Evolutionary conservation across 2,113 vertebrate genomes (phyloP).

Genomic region (Canis aureus): DNA sequence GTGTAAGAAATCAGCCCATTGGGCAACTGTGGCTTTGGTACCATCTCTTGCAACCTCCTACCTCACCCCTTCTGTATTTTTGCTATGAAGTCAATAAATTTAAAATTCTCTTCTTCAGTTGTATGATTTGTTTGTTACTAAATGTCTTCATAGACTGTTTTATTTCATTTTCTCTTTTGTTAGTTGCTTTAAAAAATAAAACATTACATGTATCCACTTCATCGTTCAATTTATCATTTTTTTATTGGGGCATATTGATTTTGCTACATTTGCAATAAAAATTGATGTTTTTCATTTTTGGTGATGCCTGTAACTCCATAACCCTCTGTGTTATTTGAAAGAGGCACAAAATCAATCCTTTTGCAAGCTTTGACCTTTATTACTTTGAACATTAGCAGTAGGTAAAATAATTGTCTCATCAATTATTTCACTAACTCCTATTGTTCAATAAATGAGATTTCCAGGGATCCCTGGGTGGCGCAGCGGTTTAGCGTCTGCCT

Average conservation of each 20-base stretch:
- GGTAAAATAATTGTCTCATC: conserved; percentile 15
- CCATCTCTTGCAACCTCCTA: neutral
- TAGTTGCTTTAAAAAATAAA: neutral
- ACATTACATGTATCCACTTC: neutral
- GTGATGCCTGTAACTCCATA: neutral
- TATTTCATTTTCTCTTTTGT: neutral
- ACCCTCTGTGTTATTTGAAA: neutral
- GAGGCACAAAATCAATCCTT: neutral
- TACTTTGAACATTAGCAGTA: conserved; percentile 15
- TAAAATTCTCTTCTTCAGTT: neutral
- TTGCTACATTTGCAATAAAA: neutral
- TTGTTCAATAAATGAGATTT: conserved; percentile 21
- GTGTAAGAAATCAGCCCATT: neutral
- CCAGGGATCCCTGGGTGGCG: too few species aligned
- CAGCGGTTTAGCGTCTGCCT: too few species aligned
- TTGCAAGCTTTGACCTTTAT: conserved; percentile 40
- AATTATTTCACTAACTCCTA: neutral
- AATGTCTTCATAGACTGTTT: neutral
- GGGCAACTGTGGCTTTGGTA: too few species aligned
- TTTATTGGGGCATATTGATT: neutral
- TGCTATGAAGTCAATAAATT: neutral
- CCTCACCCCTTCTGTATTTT: neutral
- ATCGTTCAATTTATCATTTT: neutral
- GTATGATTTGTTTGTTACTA: neutral
- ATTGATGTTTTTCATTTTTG: neutral